A percentile compares a stretch with the other conserved stretches of the same genome.
These are phyloP conservation scores for Acanthosepion pharaonis DNA, from an alignment of 2,888 invertebrate genomes.

Conservation along the genomic window DNA sequence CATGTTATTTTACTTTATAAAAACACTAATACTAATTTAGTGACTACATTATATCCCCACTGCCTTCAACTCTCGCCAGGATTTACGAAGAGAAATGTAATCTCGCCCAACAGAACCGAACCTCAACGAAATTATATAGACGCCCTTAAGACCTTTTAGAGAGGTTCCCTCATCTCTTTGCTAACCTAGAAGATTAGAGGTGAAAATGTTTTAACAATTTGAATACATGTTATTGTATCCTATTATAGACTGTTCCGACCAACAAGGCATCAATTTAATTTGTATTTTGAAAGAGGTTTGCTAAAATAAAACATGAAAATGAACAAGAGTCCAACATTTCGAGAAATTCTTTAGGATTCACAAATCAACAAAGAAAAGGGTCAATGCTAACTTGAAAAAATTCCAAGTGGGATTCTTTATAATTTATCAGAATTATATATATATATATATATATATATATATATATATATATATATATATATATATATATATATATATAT, in stretches of 20 bases:
- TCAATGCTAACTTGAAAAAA: too few relatives aligned
- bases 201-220: background rate
- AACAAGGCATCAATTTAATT: too few relatives aligned
- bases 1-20: background rate
- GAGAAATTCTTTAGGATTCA: too few relatives aligned
- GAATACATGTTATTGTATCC: too few relatives aligned
- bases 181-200: background rate
- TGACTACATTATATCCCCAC: background rate
- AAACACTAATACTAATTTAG: background rate
- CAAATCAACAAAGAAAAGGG: too few relatives aligned
- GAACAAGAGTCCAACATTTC: too few relatives aligned
- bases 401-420: too few relatives aligned
- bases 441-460: background rate
- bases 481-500: background rate
- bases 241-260: too few relatives aligned
- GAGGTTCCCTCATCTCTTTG: background rate
- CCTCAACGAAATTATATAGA: background rate
- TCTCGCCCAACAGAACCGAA: background rate
- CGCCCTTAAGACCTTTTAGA: background rate
- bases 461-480: background rate
- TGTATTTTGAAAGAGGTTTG: too few relatives aligned
- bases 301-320: too few relatives aligned
- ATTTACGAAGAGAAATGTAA: background rate
- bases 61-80: background rate
- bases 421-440: background rate